Conservation (phyloP, 2,888 invertebrate species). For the Iphiclides podalirius region DNA sequence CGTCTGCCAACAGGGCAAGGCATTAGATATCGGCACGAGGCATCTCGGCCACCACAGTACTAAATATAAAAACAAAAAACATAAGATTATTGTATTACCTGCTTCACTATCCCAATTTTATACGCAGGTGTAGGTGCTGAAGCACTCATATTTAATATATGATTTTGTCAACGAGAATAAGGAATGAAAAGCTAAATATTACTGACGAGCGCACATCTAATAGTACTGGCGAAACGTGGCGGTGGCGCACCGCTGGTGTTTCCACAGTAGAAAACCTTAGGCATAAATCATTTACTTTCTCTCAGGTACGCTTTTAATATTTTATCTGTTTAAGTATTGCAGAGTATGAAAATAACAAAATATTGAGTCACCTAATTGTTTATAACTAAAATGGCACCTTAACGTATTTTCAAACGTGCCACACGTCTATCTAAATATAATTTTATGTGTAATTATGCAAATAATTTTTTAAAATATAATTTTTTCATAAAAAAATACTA, state of each 20-base stretch:
- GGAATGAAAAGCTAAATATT: slow-evolving; percentile 49
- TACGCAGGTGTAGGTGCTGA: slow-evolving; percentile 59
- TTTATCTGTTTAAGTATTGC: background rate
- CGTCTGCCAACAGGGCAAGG: slow-evolving; percentile 72
- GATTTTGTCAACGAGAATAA: slow-evolving; percentile 43
- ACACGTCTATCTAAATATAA: too few species aligned
- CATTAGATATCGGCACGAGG: slow-evolving; percentile 59
- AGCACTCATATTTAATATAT: slow-evolving; percentile 65
- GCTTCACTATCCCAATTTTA: slow-evolving; percentile 71
- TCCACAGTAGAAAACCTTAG: slow-evolving; percentile 42
- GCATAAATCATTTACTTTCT: background rate
- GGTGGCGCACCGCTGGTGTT: slow-evolving; percentile 47
- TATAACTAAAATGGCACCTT: too few species aligned
- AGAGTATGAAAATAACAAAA: background rate
- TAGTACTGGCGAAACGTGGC: slow-evolving; percentile 74
- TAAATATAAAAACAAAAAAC: slow-evolving; percentile 35
- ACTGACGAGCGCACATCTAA: slow-evolving; percentile 56
- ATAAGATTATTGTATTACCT: slow-evolving; percentile 58
- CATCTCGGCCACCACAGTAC: slow-evolving; percentile 33
- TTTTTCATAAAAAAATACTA: too few species aligned
- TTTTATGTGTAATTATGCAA: too few species aligned
- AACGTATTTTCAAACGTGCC: too few species aligned
- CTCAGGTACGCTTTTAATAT: background rate
- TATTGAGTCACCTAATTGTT: background rate
- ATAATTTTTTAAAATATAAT: too few species aligned